These are phyloP conservation scores for Camponotus floridanus DNA, from an alignment of 1,140 invertebrate genomes.

Conservation along the genomic window DNA sequence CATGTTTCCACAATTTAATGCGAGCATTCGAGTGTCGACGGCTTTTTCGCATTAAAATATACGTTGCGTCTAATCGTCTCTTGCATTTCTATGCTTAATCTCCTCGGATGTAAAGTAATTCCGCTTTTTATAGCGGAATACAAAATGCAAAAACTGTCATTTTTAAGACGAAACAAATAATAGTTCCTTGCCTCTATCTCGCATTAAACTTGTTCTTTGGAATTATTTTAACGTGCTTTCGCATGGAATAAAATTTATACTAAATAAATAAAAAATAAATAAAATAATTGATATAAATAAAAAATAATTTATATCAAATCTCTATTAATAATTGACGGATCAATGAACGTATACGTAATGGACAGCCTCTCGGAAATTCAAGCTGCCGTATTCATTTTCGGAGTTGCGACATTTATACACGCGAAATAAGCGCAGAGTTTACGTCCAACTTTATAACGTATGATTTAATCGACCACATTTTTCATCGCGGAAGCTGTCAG, in stretches of 20 bases:
- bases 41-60: background rate
- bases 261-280: too few relatives aligned
- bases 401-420: conserved; percentile 25
- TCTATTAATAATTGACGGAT: conserved; percentile 4
- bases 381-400: background rate
- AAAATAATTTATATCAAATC: too few relatives aligned
- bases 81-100: background rate
- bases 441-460: conserved; percentile 41
- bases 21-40: background rate
- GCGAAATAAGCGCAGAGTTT: background rate
- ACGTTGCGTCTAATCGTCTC: background rate
- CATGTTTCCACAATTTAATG: background rate
- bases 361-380: conserved; percentile 4
- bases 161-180: background rate
- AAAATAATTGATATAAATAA: too few relatives aligned
- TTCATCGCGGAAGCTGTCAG: background rate
- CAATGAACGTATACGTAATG: conserved; percentile 2
- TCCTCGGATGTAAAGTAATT: background rate
- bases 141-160: background rate
- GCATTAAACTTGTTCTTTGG: background rate
- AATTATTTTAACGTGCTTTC: background rate
- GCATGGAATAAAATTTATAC: too few relatives aligned
- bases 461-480: conserved; percentile 46
- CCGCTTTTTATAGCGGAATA: background rate
- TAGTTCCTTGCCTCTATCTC: background rate